phyloP scores from a whole-genome alignment of 2,888 invertebrate genomes.

The Troilus luridus region DNA sequence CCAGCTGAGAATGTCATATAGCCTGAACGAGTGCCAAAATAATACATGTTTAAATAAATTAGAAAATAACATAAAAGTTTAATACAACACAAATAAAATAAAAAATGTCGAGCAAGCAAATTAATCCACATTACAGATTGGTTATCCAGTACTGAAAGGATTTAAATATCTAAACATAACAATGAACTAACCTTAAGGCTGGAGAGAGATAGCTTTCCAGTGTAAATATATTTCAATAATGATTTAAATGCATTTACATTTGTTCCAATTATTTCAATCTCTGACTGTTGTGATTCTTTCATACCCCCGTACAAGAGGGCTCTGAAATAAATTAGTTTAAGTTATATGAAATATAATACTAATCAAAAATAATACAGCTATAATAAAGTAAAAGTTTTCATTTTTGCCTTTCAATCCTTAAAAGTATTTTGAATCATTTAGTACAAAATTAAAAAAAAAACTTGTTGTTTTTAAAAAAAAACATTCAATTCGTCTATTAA shows the following conservation, averaged over 20 bases:
- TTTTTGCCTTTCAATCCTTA: no score
- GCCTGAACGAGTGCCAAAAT: no score
- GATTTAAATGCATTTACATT: constrained; percentile 88
- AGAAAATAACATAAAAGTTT: no score
- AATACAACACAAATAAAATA: neutral
- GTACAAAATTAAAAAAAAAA: no score
- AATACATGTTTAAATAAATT: no score
- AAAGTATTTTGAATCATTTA: no score
- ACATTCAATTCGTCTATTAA: no score
- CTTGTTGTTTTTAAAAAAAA: no score
- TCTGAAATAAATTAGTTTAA: constrained; percentile 62
- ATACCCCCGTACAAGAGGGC: constrained; percentile 77
- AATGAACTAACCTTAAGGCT: constrained; percentile 73
- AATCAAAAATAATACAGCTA: neutral
- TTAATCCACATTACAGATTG: neutral
- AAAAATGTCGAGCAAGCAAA: neutral
- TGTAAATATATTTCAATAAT: constrained; percentile 95
- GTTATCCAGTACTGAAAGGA: neutral
- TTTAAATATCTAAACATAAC: constrained; percentile 28
- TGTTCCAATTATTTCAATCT: constrained; percentile 88
- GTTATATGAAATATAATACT: neutral
- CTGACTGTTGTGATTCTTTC: constrained; percentile 78
- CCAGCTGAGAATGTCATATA: no score
- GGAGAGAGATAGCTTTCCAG: constrained; percentile 79
- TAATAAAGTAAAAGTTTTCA: neutral